A percentile compares a stretch with the other conserved stretches of the same genome.
Conservation (phyloP, 2,797 vertebrate species). For the Otolemur crassicaudatus region DNA sequence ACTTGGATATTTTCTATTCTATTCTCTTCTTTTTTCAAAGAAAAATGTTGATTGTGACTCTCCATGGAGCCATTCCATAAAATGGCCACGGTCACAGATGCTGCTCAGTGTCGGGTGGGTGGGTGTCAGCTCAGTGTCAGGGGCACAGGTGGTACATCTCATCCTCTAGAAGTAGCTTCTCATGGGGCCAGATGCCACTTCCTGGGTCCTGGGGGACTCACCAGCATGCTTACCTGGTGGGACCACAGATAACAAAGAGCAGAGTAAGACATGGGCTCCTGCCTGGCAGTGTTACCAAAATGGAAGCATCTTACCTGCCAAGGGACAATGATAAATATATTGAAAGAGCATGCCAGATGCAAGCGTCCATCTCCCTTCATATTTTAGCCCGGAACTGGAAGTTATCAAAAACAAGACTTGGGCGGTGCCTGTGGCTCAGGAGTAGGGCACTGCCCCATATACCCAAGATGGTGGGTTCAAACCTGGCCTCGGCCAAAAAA, state of each 20-base stretch:
- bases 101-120: not conserved
- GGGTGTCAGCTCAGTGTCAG: not conserved
- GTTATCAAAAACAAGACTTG: not conserved
- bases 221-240: not conserved
- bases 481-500: too few relatives aligned
- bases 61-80: not conserved
- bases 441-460: too few relatives aligned
- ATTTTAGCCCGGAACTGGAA: not conserved
- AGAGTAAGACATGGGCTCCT: not conserved
- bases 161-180: not conserved
- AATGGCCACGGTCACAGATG: not conserved
- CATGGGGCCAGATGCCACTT: not conserved
- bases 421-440: too few relatives aligned
- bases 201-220: not conserved
- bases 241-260: not conserved
- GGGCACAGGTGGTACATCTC: not conserved
- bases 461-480: too few relatives aligned
- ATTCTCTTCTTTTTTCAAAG: slow-evolving; percentile 23
- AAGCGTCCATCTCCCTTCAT: not conserved
- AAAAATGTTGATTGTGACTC: not conserved
- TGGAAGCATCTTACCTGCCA: not conserved
- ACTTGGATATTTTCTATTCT: not conserved
- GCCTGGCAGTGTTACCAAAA: too few relatives aligned
- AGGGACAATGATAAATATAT: not conserved
- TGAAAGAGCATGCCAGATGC: not conserved